phyloP scores from a whole-genome alignment of 2,888 invertebrate species.

The Xestobium rufovillosum region DNA sequence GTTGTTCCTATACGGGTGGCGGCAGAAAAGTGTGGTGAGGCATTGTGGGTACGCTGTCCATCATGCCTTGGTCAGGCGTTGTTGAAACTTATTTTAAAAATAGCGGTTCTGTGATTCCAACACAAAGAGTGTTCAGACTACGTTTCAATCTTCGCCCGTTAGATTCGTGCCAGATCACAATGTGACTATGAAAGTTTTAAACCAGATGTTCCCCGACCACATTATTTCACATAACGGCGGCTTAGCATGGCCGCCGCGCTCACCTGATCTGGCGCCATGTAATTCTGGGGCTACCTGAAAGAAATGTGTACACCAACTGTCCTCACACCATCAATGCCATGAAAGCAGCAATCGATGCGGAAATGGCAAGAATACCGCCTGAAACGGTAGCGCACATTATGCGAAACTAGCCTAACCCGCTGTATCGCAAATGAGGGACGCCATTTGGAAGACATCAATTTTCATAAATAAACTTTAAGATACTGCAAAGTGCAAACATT shows the following conservation, averaged over 20 bases:
- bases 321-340: not conserved
- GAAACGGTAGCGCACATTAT: not conserved
- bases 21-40: no score
- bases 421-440: not conserved
- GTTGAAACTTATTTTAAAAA: no score
- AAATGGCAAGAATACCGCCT: constrained; percentile 1
- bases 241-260: constrained; percentile 1
- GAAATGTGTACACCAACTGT: not conserved
- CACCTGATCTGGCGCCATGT: constrained; percentile 2
- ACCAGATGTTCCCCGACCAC: constrained; percentile 1
- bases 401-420: not conserved
- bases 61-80: no score
- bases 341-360: constrained; percentile 2
- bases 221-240: constrained; percentile 1
- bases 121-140: no score
- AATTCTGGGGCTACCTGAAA: constrained; percentile 1
- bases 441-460: constrained; percentile 1
- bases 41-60: no score
- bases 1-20: no score
- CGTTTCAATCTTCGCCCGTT: no score
- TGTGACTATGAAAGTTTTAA: no score
- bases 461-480: constrained; percentile 1
- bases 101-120: no score
- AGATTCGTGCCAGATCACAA: no score
- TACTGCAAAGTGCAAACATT: no score